Evolutionary conservation across 1,140 invertebrate species (phyloP), one percentile per base, ranked within the genome.

Genomic region (Sitobion miscanthi): DNA sequence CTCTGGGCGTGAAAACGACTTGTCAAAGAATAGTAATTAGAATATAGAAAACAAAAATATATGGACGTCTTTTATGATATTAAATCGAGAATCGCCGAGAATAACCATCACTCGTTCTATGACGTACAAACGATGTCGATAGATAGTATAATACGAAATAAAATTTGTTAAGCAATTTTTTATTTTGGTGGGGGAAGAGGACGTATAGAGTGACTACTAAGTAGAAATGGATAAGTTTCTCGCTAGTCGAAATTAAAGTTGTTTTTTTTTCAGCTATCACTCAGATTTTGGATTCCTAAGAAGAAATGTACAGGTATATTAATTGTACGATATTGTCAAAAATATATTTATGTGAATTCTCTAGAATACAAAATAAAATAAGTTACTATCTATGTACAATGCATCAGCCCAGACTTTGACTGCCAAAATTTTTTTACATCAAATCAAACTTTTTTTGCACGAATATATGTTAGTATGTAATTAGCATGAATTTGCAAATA

Each of bases 1-100:
- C 62, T 69, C 35, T 45, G 90, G 90, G 42, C 25, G 42, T 91
- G 90, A 91, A 91, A 91, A 45, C 54, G 25, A 30, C 57, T 45
- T 42, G 86, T 87, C 86, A 49, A 87, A 25, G 23, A 52, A 87
- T 87, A 6, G 20, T 49, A 47, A n/a, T 85, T 23, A 86, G 9
- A 42, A 85, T 25, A 45, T n/a, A n/a, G 62, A 77, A 77, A n/a
- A n/a, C 62, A 35, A n/a, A 77, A 77, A 77, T n/a, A 30, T 30
- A 77, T 17, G 5, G 62, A 77, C 14, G 62, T n/a, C n/a, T 77
- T 14, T 69, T 5, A 77, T 77, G 14, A 77, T 77, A 69, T n/a
- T 0, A 17, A 69, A 69, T 62, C 11, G 30, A 69, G 14, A 11
- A n/a, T 17, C 30, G 11, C 11, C 30, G 30, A 69, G 30, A n/a